Evolutionary conservation across 2,888 invertebrate genomes (phyloP), one percentile per base, ranked within the genome.

Genomic region (Cryptocephalus moraei): DNA sequence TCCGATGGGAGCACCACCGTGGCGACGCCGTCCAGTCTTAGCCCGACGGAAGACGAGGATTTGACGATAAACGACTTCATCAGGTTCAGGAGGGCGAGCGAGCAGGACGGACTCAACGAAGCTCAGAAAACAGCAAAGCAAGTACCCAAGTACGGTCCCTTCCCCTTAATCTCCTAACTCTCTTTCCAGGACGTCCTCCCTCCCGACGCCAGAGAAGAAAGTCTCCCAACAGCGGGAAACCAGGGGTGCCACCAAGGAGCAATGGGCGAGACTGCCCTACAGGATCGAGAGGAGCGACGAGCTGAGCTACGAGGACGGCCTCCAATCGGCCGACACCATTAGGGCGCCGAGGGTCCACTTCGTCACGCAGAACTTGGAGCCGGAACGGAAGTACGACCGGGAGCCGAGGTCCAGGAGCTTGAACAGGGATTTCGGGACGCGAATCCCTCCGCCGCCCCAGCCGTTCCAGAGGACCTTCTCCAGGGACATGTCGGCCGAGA

Each of bases 331-430:
- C 48, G 79, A 79, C 13, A 76, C 74, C 59, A 73, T 78, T 4
- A 68, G 81, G 56, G 80, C 80, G 67, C 81, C 82, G 1, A 67
- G 80, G 56, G 80, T 82, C 1, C 80, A 82, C 64, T 82, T 82
- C 56, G 78, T 82, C 10, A 82, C 82, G 0, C 81, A 81, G 41
- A 58, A 63, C 40, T 58, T 65, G 45, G 57, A 57, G 6, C 38
- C 51, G 11, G 45, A 61, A 31, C 43, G 49, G 32, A 57, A 55
- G 32, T 61, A 59, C 34, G 60, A 62, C 13, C 52, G 61, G 9
- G 62, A 62, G 49, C 49, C 57, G 12, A 56, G 64, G 52, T 51
- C 56, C 1, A 52, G 55, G 45, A 53, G 58, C 39, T 45, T 52
- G 36, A 51, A 55, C 31, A 53, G 55, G 31, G 51, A 54, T 32